phyloP scores from a whole-genome alignment of 2,113 vertebrate genomes.

The Lasiurus cinereus region DNA sequence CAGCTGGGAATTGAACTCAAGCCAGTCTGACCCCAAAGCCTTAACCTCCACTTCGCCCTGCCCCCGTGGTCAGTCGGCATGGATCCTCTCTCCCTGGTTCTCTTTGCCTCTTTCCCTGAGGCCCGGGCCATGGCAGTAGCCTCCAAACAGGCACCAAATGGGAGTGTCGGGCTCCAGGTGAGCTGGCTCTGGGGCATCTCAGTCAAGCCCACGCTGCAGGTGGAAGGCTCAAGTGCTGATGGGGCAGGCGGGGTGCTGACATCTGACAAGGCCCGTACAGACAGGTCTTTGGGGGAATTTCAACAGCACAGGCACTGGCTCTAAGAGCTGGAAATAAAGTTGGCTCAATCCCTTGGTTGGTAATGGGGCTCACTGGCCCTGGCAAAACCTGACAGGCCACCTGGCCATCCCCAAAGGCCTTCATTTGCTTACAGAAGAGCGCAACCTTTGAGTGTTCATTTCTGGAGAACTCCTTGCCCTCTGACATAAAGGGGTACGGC shows the following conservation, averaged over 20 bases:
- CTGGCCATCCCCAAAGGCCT: conserved; percentile 29
- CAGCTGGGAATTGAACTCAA: background rate
- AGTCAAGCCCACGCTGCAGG: background rate
- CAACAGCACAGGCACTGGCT: background rate
- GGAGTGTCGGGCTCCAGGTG: background rate
- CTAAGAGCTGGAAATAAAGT: background rate
- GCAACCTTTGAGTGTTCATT: conserved; percentile 27
- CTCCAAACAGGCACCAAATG: background rate
- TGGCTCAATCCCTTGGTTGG: conserved; percentile 45
- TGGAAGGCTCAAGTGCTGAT: conserved; percentile 21
- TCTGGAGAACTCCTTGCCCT: conserved; percentile 40
- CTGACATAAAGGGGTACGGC: background rate
- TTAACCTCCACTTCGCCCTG: background rate
- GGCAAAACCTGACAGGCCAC: conserved; percentile 50
- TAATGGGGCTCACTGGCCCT: background rate
- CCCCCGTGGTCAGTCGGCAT: rapidly evolving
- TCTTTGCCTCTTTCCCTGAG: conserved; percentile 1
- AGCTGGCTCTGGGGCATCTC: background rate
- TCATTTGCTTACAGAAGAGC: conserved; percentile 40
- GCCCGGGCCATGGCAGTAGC: no score
- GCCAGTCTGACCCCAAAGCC: background rate
- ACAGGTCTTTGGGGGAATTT: conserved; percentile 14
- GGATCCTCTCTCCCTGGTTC: background rate
- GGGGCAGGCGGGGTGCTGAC: background rate
- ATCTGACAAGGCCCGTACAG: conserved; percentile 41